Evolutionary conservation across 2,888 invertebrate species (phyloP), one percentile per base, ranked within the genome.

Genomic region (Pollenia labialis): DNA sequence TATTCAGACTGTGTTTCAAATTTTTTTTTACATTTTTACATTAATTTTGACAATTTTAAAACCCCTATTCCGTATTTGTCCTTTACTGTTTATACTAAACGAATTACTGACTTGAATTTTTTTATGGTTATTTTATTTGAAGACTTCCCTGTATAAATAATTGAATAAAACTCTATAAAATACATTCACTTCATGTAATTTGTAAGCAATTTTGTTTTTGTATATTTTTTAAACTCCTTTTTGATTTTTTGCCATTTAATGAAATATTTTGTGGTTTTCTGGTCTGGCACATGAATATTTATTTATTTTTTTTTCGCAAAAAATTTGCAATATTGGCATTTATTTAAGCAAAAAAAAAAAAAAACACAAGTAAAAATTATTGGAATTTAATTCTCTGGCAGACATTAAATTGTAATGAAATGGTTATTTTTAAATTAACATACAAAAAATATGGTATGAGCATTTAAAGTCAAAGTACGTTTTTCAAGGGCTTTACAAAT

Each of bases 161-260:
- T 16, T 60, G 18, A 79, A 58, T 48, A 50, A 10, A 52, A 81
- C 32, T 50, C 66, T 40, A 18, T 12, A 56, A 74, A 74, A 68
- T 48, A 72, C 84, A 84, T 79, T 84, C 79, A 79, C 79, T 79
- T 77, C 64, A 72, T 72, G 52, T 83, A 83, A 79, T 84, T 84
- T 84, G 10, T 66, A 32, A n/a, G n/a, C n/a, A 66, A 23, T 64
- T 82, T 71, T 62, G 8, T n/a, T 68, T 32, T 66, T 46, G 46
- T 60, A 10, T 58, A 42, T 16, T 74, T 58, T 82, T 75, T 74
- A 82, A 68, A 68, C 74, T 58, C 10, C 52, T 12, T 42, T 16
- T 62, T 62, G 54, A 48, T 66, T 56, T 66, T 62, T 58, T 18
- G 56, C 66, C 48, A 74, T 62, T 82, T 82, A 68, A 60, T 69